Evolutionary conservation across 1,140 invertebrate genomes (phyloP), one percentile per base, ranked within the genome.

Genomic region (Neomicropteryx cornuta): DNA sequence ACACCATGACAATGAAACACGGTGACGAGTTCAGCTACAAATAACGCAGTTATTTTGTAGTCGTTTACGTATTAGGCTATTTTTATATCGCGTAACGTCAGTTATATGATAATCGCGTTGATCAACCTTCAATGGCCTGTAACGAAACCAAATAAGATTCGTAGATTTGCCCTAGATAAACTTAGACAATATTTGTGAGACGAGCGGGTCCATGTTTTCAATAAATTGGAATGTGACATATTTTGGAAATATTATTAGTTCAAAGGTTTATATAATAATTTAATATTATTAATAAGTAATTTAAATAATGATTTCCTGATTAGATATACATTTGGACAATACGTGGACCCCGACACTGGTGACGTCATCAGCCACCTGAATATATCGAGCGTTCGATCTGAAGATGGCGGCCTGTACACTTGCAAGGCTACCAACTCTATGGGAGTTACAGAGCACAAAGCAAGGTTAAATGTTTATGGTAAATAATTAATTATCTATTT

Each of bases 301-400:
- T n/a, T n/a, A n/a, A n/a, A n/a, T n/a, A n/a, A n/a, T n/a, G n/a
- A 10, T 5, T 35, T 18, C 5, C 8, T 14, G 18, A 11, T 5
- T 33, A 46, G 44, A 27, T 46, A 40, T 33, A 32, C 35, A 5
- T 37, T 35, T 18, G 36, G 39, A n/a, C 42, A 44, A 30, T 21
- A 33, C 21, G 17, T 28, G 14, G 45, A 44, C 39, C 76, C 18
- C 51, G 70, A 77, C 21, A 77, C 76, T 19, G 87, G 85, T 14
- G 83, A 88, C 52, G 83, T 91, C 36, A 79, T 90, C 51, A 88
- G 85, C 66, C 85, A 87, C 59, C 72, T 93, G 44, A 92, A 92
- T 65, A 81, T 93, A 35, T 80, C 81, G 43, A 66, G 69, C 34
- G 76, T 81, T 4, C 70, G 72, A 46, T 69, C 81, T 1, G 72